phyloP scores from a whole-genome alignment of 2,888 invertebrate species.

The Lycophotia porphyrea region DNA sequence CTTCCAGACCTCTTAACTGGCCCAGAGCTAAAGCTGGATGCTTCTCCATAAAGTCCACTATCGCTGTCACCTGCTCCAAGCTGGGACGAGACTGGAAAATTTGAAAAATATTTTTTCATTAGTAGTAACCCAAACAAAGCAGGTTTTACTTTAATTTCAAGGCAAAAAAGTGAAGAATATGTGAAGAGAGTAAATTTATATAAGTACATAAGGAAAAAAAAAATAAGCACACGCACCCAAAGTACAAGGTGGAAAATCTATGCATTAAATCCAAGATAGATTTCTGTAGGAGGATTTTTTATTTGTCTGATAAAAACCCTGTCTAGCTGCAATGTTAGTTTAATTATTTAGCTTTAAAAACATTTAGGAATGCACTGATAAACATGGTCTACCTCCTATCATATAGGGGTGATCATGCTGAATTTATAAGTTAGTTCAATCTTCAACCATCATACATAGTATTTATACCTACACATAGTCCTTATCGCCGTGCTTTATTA shows the following conservation, averaged over 20 bases:
- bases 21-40: constrained; percentile 82
- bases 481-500: neutral
- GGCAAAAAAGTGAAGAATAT: neutral
- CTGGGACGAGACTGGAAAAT: constrained; percentile 84
- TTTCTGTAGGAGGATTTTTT: neutral
- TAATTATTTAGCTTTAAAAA: neutral
- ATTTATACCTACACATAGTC: neutral
- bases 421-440: neutral
- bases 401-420: too few species aligned
- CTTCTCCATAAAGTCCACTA: constrained; percentile 87
- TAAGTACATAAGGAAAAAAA: neutral
- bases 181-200: neutral
- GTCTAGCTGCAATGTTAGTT: neutral
- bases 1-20: constrained; percentile 83
- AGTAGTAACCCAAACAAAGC: neutral
- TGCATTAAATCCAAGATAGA: neutral
- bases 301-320: neutral
- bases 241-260: neutral
- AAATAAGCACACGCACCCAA: neutral
- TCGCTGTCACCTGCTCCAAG: constrained; percentile 84
- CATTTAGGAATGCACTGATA: neutral
- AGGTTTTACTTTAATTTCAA: neutral
- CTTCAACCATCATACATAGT: neutral
- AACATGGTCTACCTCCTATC: neutral
- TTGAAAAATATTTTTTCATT: neutral